Evolutionary conservation across 2,797 vertebrate species (phyloP).

Genomic region (Corythornis leucogaster): DNA sequence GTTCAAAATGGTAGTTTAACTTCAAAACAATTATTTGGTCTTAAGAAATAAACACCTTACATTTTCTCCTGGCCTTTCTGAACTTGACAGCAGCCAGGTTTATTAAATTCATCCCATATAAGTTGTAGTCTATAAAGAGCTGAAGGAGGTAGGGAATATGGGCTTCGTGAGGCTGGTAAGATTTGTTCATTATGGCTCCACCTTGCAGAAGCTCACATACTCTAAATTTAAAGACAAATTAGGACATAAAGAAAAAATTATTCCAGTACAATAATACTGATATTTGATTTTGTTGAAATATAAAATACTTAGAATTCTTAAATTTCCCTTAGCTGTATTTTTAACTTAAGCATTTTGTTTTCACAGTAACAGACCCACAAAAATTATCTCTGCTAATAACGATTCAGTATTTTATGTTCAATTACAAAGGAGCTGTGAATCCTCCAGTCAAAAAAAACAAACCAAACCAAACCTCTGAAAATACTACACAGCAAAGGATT

Average conservation of each 20-base stretch:
- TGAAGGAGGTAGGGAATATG: constrained; percentile 98
- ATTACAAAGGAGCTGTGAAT: neutral
- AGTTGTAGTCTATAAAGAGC: constrained; percentile 98
- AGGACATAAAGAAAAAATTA: neutral
- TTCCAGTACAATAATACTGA: neutral
- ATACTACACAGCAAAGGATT: neutral
- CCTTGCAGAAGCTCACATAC: constrained; percentile 97
- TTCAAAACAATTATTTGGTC: neutral
- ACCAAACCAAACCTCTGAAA: neutral
- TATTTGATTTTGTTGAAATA: neutral
- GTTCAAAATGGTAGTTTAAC: neutral
- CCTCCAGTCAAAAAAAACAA: neutral
- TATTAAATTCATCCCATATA: constrained; percentile 98
- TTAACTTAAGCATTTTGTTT: neutral
- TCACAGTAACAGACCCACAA: neutral
- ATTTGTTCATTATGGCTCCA: constrained; percentile 98
- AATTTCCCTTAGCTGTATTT: neutral
- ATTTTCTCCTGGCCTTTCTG: constrained; percentile 84
- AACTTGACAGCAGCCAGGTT: constrained; percentile 94
- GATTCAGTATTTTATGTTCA: neutral
- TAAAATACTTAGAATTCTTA: neutral
- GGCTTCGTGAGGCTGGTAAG: constrained; percentile 95
- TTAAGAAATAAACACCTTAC: constrained; percentile 78
- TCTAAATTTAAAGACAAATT: constrained; percentile 76
- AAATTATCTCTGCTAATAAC: neutral